phyloP scores from a whole-genome alignment of 1,140 invertebrate species.

The Rhagoletis zephyria region DNA sequence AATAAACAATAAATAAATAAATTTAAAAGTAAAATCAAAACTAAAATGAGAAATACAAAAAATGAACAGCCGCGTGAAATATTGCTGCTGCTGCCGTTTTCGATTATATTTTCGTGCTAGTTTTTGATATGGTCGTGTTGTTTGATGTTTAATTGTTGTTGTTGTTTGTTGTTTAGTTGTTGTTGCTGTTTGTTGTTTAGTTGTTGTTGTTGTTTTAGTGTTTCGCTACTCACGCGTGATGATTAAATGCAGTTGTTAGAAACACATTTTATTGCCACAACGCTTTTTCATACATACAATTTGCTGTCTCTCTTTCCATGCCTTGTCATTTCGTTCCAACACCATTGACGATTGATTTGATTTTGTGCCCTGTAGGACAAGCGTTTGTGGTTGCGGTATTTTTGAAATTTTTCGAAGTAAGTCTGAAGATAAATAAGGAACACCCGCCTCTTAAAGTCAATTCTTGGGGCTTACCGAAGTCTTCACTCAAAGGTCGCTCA shows the following conservation, averaged over 20 bases:
- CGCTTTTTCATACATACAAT: slow-evolving; percentile 16
- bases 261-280: slow-evolving; percentile 19
- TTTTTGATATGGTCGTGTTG: background rate
- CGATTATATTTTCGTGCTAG: slow-evolving; percentile 23
- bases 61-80: background rate
- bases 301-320: background rate
- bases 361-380: background rate
- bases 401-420: too few relatives aligned
- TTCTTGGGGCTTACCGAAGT: too few relatives aligned
- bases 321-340: background rate
- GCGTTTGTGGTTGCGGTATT: too few relatives aligned
- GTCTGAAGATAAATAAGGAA: too few relatives aligned
- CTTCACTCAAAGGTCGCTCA: too few relatives aligned
- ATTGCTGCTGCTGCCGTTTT: slow-evolving; percentile 18
- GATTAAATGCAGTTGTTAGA: slow-evolving; percentile 51
- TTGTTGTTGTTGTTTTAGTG: background rate
- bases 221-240: slow-evolving; percentile 11
- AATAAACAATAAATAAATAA: background rate
- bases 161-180: slow-evolving; percentile 16
- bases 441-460: too few relatives aligned
- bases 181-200: background rate
- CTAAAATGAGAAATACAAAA: background rate
- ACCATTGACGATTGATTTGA: slow-evolving; percentile 3
- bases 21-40: background rate
- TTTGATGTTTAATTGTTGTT: slow-evolving; percentile 30